Conservation (phyloP, 2,797 vertebrate species). For the Harpagifer antarcticus region DNA sequence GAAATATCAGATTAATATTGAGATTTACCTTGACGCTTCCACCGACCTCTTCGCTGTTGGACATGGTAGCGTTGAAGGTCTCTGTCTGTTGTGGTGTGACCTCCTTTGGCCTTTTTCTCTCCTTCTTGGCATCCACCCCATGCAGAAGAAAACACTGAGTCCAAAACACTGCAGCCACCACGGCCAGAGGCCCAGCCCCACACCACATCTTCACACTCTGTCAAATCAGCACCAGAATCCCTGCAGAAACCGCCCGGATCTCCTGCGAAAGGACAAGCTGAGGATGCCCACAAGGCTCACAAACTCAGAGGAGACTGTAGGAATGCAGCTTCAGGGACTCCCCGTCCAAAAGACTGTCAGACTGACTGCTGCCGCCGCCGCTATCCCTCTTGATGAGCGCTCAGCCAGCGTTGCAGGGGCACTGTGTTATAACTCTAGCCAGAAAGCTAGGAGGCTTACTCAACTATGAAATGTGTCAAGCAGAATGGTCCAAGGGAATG, state of each 20-base stretch:
- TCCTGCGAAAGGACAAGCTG: constrained; percentile 37
- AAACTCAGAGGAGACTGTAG: constrained; percentile 50
- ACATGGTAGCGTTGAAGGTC: constrained; percentile 87
- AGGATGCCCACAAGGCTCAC: constrained; percentile 58
- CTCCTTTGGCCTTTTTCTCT: constrained; percentile 87
- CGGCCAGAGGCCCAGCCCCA: constrained; percentile 87
- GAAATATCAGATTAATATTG: not conserved
- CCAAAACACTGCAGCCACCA: constrained; percentile 87
- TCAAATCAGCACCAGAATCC: constrained; percentile 44
- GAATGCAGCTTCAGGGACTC: constrained; percentile 70
- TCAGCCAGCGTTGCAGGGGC: constrained; percentile 72
- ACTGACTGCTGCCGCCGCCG: constrained; percentile 65
- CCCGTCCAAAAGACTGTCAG: constrained; percentile 70
- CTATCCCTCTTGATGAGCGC: constrained; percentile 73
- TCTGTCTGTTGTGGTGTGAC: constrained; percentile 85
- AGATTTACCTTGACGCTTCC: constrained; percentile 76
- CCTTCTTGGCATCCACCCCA: constrained; percentile 85
- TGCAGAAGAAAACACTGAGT: constrained; percentile 85
- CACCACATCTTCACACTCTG: constrained; percentile 84
- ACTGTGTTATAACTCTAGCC: constrained; percentile 60
- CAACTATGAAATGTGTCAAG: constrained; percentile 88
- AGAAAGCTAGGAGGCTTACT: constrained; percentile 82
- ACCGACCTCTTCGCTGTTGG: constrained; percentile 89
- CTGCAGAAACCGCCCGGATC: constrained; percentile 40
- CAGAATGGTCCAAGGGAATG: constrained; percentile 84